Conservation (phyloP, 2,888 invertebrate species). For the Lobophora halterata region DNA sequence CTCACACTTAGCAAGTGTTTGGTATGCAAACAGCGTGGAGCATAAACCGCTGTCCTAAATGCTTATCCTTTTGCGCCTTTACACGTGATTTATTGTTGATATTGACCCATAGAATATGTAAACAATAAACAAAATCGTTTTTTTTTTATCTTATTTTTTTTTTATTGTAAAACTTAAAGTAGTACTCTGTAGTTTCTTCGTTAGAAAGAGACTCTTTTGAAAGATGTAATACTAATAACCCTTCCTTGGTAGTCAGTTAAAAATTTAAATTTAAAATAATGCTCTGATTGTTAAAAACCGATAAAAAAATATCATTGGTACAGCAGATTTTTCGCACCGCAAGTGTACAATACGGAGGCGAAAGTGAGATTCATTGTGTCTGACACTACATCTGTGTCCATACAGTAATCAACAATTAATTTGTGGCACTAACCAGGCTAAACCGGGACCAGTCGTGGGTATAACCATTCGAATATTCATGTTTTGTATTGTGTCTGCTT, state of each 20-base stretch:
- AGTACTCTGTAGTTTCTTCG: too few species aligned
- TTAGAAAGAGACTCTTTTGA: too few species aligned
- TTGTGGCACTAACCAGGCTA: conserved; percentile 48
- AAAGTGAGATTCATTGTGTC: conserved; percentile 39
- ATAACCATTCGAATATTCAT: conserved; percentile 39
- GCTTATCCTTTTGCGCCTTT: conserved; percentile 3
- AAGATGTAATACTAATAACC: too few species aligned
- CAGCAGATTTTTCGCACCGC: conserved; percentile 32
- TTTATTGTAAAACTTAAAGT: conserved; percentile 1
- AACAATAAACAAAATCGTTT: neutral
- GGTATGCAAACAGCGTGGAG: conserved; percentile 9
- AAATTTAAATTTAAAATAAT: too few species aligned
- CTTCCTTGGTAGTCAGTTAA: too few species aligned
- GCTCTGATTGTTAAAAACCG: too few species aligned
- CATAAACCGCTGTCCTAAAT: conserved; percentile 9
- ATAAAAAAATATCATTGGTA: conserved; percentile 2
- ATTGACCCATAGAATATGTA: conserved; percentile 3
- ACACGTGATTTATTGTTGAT: conserved; percentile 1
- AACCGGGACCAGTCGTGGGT: conserved; percentile 46
- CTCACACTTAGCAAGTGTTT: neutral
- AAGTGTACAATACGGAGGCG: conserved; percentile 40
- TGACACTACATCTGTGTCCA: conserved; percentile 38
- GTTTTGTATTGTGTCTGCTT: conserved; percentile 59
- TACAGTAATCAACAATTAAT: conserved; percentile 29
- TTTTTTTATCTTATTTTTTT: neutral